Percentiles rank a stretch among this genome's conserved stretches.
Conservation (phyloP, 2,888 invertebrate genomes). For the Tinea pellionella region DNA sequence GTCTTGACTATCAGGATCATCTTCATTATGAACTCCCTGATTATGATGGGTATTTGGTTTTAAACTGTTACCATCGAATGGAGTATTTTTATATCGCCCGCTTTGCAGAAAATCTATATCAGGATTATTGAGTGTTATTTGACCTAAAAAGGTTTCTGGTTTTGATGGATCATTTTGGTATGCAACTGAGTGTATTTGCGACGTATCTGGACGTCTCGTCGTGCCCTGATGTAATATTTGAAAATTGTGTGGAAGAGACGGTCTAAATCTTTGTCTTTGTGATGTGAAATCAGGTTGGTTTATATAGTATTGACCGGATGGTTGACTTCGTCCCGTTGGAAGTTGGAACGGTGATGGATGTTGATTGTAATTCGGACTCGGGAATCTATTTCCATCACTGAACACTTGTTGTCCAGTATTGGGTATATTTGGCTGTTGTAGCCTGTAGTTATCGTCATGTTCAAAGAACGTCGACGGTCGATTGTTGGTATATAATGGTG, state of each 20-base stretch:
- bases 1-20: conserved; percentile 54
- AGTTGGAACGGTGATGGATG: conserved; percentile 62
- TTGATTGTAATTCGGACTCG: conserved; percentile 60
- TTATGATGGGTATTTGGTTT: conserved; percentile 56
- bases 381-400: conserved; percentile 48
- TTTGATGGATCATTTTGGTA: conserved; percentile 71
- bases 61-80: conserved; percentile 60
- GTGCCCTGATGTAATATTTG: conserved; percentile 58
- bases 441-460: conserved; percentile 46
- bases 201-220: conserved; percentile 66
- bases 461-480: conserved; percentile 48
- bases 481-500: conserved; percentile 52
- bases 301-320: conserved; percentile 51
- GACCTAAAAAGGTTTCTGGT: conserved; percentile 72
- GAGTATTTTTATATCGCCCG: conserved; percentile 54
- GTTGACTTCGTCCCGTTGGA: conserved; percentile 60
- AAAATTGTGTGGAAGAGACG: conserved; percentile 52
- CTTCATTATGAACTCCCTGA: conserved; percentile 42
- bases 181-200: conserved; percentile 67
- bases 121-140: conserved; percentile 72
- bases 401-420: conserved; percentile 41
- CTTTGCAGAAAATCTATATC: conserved; percentile 61
- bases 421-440: conserved; percentile 21
- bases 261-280: conserved; percentile 51
- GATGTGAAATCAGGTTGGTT: conserved; percentile 56